Evolutionary conservation across 2,888 invertebrate genomes (phyloP).

Genomic region (Drosophila pseudotalamancana): DNA sequence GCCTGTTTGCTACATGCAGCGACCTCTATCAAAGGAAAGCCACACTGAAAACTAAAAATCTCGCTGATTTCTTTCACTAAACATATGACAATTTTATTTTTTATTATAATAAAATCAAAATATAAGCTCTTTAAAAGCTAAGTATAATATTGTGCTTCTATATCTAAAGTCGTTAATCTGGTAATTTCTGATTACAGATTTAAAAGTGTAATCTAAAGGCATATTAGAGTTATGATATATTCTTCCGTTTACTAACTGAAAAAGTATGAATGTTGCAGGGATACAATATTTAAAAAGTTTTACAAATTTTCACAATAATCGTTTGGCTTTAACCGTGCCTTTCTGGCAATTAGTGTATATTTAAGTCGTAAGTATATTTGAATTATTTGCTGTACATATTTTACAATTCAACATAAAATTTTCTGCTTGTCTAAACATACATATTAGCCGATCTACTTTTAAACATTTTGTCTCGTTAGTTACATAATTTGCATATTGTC

Average conservation of each 20-base stretch:
- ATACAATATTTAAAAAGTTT: too few species aligned
- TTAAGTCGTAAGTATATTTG: neutral
- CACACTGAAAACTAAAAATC: too few species aligned
- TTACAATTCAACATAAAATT: conserved; percentile 36
- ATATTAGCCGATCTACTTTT: conserved; percentile 39
- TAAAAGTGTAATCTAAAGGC: too few species aligned
- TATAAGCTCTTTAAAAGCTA: too few species aligned
- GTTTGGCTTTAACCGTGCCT: neutral
- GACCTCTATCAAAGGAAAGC: neutral
- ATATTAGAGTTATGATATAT: neutral
- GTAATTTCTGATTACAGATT: too few species aligned
- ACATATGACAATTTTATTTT: too few species aligned
- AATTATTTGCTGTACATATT: conserved; percentile 17
- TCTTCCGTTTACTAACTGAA: neutral
- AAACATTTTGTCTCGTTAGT: conserved; percentile 39
- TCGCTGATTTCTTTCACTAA: too few species aligned
- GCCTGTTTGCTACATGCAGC: neutral
- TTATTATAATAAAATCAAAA: neutral
- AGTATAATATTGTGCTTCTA: too few species aligned
- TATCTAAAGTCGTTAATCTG: too few species aligned
- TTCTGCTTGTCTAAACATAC: too few species aligned
- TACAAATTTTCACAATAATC: neutral
- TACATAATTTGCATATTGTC: conserved; percentile 48
- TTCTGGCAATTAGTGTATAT: conserved; percentile 1
- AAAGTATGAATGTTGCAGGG: too few species aligned